Evolutionary conservation across 2,888 invertebrate genomes (phyloP).

Genomic region (Miltochrista miniata): DNA sequence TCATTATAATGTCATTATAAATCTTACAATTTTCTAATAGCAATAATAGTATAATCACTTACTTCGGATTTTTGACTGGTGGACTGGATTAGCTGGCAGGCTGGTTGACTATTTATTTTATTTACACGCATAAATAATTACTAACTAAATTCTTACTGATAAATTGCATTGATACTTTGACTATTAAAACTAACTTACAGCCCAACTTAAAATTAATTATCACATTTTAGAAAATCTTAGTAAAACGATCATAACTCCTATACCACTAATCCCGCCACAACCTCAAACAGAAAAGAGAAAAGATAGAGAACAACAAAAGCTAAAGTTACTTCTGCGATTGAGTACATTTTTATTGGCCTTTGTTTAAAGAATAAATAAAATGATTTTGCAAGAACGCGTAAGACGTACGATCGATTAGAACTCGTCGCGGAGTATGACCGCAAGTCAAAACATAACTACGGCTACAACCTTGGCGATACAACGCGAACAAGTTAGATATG

Average conservation of each 20-base stretch:
- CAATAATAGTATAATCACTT: conserved; percentile 11
- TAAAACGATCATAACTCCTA: conserved; percentile 42
- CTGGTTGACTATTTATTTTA: not conserved
- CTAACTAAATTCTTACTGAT: conserved; percentile 28
- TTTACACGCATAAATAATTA: conserved; percentile 19
- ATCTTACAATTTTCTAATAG: too few relatives aligned
- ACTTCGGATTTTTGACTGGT: conserved; percentile 20
- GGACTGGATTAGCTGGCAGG: not conserved
- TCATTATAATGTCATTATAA: too few relatives aligned
- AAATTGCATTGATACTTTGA: conserved; percentile 73
- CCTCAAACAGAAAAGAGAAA: conserved; percentile 76
- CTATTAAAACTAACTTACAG: conserved; percentile 50
- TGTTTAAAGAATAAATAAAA: conserved; percentile 21
- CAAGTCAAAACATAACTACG: conserved; percentile 53
- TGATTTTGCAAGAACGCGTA: conserved; percentile 25
- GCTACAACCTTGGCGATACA: conserved; percentile 60
- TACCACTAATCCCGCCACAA: conserved; percentile 72
- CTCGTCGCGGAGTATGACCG: conserved; percentile 63
- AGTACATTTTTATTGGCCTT: conserved; percentile 70
- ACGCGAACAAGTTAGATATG: conserved; percentile 41
- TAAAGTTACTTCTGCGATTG: conserved; percentile 76
- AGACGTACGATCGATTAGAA: conserved; percentile 61
- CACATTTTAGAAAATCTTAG: conserved; percentile 61
- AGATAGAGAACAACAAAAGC: conserved; percentile 75
- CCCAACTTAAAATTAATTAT: conserved; percentile 51